These are phyloP conservation scores for Cryptops parisi DNA, from an alignment of 2,888 invertebrate species.

Conservation along the genomic window DNA sequence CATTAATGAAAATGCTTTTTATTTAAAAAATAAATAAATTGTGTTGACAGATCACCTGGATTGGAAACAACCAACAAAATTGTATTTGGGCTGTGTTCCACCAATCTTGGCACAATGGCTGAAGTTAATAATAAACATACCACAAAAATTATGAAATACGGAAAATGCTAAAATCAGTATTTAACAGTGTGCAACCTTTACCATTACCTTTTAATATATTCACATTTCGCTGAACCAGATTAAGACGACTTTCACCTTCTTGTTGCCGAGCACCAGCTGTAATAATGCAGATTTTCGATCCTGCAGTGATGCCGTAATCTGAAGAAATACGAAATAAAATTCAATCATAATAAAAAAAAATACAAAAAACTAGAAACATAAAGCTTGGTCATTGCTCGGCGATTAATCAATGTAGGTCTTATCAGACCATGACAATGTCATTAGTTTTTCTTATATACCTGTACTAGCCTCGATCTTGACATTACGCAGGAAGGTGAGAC, in stretches of 20 bases:
- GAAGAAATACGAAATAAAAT: conserved; percentile 19
- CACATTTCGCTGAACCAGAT: conserved; percentile 77
- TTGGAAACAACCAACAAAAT: conserved; percentile 77
- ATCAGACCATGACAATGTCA: too few relatives aligned
- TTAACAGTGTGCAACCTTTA: neutral
- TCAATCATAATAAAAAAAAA: too few relatives aligned
- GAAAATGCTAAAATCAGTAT: neutral
- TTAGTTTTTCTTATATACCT: conserved; percentile 37
- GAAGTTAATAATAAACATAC: conserved; percentile 2
- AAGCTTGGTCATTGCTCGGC: too few relatives aligned
- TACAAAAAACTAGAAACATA: too few relatives aligned
- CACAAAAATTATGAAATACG: neutral
- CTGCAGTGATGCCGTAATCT: conserved; percentile 61
- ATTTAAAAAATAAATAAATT: neutral
- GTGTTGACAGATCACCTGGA: conserved; percentile 39
- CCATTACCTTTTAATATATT: conserved; percentile 56
- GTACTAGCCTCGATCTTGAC: conserved; percentile 61
- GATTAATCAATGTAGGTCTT: too few relatives aligned
- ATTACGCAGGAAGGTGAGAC: conserved; percentile 64
- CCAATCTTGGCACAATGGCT: conserved; percentile 61
- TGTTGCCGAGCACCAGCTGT: conserved; percentile 84
- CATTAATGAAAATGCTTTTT: conserved; percentile 3
- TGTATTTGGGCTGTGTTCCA: conserved; percentile 71
- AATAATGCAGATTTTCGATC: conserved; percentile 70
- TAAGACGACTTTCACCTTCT: conserved; percentile 74